Evolutionary conservation across 1,140 invertebrate genomes (phyloP).

Genomic region (Brachystomella parvula): DNA sequence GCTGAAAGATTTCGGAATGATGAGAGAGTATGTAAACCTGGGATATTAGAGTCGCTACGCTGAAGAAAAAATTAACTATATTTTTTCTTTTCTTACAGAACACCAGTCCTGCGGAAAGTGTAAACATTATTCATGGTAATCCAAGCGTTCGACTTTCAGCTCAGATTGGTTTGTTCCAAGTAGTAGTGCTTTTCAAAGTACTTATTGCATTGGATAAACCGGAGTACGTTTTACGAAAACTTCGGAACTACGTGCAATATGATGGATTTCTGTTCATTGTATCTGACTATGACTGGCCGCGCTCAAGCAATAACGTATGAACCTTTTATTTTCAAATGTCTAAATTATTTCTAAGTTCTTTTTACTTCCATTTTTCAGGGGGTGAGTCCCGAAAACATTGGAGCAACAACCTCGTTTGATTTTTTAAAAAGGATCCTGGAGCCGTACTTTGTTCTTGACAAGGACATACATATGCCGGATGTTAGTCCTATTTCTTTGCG

Average conservation of each 20-base stretch:
- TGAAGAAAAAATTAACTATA: neutral
- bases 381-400: neutral
- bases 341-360: neutral
- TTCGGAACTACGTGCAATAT: conserved; percentile 19
- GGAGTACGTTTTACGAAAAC: conserved; percentile 19
- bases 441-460: conserved; percentile 18
- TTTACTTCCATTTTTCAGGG: neutral
- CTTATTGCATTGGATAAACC: conserved; percentile 22
- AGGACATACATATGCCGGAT: conserved; percentile 28
- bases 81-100: conserved; percentile 5
- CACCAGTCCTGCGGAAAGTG: neutral
- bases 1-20: neutral
- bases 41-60: neutral
- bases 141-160: conserved; percentile 9
- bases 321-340: neutral
- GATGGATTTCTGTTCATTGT: conserved; percentile 32
- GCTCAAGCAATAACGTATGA: conserved; percentile 24
- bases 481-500: conserved; percentile 24
- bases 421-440: conserved; percentile 22
- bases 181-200: conserved; percentile 26
- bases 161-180: conserved; percentile 27
- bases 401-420: conserved; percentile 23
- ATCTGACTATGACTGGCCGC: conserved; percentile 34
- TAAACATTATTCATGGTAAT: conserved; percentile 28
- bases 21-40: neutral